phyloP scores from a whole-genome alignment of 2,113 vertebrate genomes.

The Tichodroma muraria region DNA sequence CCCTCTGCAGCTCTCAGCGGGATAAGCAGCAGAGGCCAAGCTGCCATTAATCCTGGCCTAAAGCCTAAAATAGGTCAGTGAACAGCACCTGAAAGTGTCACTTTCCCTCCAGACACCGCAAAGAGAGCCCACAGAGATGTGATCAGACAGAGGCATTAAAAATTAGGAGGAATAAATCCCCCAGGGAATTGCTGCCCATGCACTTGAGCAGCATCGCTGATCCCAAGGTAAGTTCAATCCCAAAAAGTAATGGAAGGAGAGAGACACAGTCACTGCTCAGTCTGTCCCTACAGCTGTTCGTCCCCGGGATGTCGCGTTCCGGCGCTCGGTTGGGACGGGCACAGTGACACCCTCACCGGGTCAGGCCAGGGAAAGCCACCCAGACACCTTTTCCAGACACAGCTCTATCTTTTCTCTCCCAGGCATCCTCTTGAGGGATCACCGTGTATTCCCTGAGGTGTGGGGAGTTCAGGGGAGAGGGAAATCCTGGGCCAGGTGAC shows the following conservation, averaged over 20 bases:
- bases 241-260: background rate
- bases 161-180: background rate
- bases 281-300: background rate
- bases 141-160: background rate
- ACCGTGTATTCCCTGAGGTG: accelerated
- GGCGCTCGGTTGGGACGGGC: background rate
- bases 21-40: background rate
- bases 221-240: background rate
- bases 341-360: accelerated
- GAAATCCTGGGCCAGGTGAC: background rate
- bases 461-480: background rate
- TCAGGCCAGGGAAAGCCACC: background rate
- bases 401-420: accelerated
- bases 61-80: background rate
- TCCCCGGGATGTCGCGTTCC: background rate
- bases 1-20: background rate
- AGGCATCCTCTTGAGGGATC: background rate
- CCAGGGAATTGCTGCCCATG: background rate
- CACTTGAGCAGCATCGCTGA: background rate
- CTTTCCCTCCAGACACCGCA: background rate
- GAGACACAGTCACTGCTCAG: background rate
- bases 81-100: background rate
- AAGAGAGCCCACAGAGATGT: background rate
- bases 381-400: background rate
- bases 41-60: background rate